Percentiles rank a stretch among this genome's conserved stretches.
These are phyloP conservation scores for Botrylloides violaceus DNA, from an alignment of 23 tunicate genomes.

Conservation along the genomic window DNA sequence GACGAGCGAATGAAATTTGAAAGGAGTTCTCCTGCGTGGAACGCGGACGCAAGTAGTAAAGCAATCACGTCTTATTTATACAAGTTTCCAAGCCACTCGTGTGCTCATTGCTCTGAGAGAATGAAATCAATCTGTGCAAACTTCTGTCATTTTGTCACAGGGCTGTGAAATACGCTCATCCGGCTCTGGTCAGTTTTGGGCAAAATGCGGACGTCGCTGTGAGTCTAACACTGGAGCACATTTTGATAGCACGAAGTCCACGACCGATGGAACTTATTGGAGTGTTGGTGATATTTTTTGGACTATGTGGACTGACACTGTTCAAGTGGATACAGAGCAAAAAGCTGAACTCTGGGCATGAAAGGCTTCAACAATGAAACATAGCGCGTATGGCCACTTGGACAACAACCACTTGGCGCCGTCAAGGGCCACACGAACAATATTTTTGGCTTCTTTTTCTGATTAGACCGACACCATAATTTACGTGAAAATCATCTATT, in stretches of 20 bases:
- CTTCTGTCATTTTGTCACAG: conserved; percentile 19
- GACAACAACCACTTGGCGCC: neutral
- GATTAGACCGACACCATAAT: too few species aligned
- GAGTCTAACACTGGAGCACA: conserved; percentile 56
- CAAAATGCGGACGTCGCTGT: conserved; percentile 79
- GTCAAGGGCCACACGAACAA: too few species aligned
- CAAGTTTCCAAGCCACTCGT: too few species aligned
- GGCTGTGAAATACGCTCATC: conserved; percentile 61
- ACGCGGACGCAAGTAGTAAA: too few species aligned
- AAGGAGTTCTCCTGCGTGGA: too few species aligned
- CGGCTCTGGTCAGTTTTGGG: conserved; percentile 55
- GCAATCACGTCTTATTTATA: too few species aligned
- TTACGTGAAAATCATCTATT: too few species aligned
- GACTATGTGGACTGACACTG: conserved; percentile 48
- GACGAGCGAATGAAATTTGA: too few species aligned
- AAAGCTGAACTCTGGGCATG: neutral
- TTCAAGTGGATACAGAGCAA: conserved; percentile 42
- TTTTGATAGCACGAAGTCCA: conserved; percentile 41
- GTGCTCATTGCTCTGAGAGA: too few species aligned
- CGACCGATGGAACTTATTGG: conserved; percentile 45
- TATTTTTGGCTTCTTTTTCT: too few species aligned
- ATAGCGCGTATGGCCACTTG: neutral
- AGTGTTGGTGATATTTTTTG: conserved; percentile 30
- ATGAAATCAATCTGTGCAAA: too few species aligned
- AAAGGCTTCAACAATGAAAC: neutral